These are phyloP conservation scores for Cyrtodaria siliqua DNA, from an alignment of 2,888 invertebrate species.

Conservation along the genomic window DNA sequence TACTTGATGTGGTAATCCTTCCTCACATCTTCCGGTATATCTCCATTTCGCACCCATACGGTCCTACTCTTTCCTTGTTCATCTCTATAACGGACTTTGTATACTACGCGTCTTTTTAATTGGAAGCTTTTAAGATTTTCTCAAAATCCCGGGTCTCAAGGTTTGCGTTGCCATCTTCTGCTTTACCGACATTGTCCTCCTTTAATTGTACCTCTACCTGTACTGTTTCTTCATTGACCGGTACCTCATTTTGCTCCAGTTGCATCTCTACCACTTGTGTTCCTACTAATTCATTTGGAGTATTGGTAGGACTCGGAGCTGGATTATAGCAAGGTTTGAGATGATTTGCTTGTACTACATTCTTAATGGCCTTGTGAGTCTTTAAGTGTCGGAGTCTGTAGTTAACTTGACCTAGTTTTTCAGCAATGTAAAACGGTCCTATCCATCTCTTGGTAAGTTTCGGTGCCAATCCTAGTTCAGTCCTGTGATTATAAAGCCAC, in stretches of 20 bases:
- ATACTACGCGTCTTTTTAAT: conserved; percentile 4
- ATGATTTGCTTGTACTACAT: conserved; percentile 40
- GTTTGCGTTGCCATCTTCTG: not conserved
- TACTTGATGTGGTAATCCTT: too few species aligned
- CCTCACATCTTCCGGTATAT: too few species aligned
- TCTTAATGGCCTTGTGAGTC: conserved; percentile 26
- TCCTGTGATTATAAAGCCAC: conserved; percentile 35
- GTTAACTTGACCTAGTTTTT: conserved; percentile 9
- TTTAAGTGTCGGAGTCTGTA: conserved; percentile 13
- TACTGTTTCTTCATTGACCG: not conserved
- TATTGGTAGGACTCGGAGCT: conserved; percentile 37
- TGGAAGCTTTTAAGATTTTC: conserved; percentile 9
- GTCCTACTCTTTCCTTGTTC: not conserved
- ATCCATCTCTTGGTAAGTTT: conserved; percentile 37
- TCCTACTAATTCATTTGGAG: conserved; percentile 18
- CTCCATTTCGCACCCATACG: too few species aligned
- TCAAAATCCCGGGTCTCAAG: conserved; percentile 3
- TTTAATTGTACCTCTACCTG: too few species aligned
- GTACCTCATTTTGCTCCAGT: conserved; percentile 13
- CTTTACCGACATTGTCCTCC: too few species aligned
- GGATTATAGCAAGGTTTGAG: conserved; percentile 35
- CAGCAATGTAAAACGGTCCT: conserved; percentile 41
- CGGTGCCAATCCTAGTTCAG: conserved; percentile 26
- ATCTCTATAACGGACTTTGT: conserved; percentile 5
- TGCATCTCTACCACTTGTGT: conserved; percentile 2